phyloP scores from a whole-genome alignment of 2,113 vertebrate genomes.

The Myotis davidii region DNA sequence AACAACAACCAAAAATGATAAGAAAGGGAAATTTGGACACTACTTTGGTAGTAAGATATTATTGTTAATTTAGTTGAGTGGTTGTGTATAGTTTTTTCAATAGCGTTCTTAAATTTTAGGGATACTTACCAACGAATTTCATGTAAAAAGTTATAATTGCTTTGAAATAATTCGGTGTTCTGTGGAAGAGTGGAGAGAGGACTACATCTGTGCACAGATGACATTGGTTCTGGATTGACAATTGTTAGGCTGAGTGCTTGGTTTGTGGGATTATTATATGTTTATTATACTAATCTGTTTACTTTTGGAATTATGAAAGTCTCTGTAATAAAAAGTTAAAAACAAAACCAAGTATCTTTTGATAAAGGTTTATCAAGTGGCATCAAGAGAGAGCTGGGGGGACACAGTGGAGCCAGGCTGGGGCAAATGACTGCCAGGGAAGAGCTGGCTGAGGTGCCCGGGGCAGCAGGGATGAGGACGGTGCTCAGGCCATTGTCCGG shows the following conservation, averaged over 20 bases:
- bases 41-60: neutral
- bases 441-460: neutral
- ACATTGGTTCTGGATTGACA: neutral
- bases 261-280: too few species aligned
- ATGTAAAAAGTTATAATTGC: neutral
- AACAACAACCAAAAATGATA: neutral
- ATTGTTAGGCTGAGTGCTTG: neutral
- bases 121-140: neutral
- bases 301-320: neutral
- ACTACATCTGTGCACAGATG: neutral
- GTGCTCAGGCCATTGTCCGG: neutral
- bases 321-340: neutral
- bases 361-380: neutral
- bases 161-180: neutral
- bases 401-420: neutral
- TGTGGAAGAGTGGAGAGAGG: neutral
- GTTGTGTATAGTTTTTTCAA: neutral
- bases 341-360: neutral
- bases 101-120: neutral
- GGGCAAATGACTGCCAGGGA: neutral
- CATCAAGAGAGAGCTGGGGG: neutral
- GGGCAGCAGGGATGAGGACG: neutral
- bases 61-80: neutral
- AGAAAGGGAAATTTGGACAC: slow-evolving; percentile 5
- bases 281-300: neutral